phyloP scores from a whole-genome alignment of 2,113 vertebrate genomes.

The Etheostoma spectabile region DNA sequence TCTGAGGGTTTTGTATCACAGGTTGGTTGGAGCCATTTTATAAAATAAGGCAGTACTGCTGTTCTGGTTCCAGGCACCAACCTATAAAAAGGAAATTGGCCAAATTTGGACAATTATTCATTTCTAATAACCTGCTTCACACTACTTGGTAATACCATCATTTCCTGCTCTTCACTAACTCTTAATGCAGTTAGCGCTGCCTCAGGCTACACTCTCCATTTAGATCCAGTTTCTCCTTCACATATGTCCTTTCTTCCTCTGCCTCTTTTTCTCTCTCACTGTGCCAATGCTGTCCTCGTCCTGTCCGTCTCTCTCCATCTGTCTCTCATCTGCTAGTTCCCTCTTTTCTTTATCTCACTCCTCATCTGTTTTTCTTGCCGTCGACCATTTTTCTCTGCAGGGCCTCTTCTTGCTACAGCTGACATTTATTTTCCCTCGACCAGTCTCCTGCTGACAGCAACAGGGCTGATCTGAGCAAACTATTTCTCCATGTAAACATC shows the following conservation, averaged over 20 bases:
- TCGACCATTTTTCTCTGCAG: neutral
- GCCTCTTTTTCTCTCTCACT: neutral
- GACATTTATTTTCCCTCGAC: slow-evolving; percentile 21
- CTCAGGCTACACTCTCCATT: slow-evolving; percentile 40
- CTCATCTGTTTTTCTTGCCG: neutral
- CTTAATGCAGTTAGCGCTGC: slow-evolving; percentile 67
- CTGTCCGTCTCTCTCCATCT: neutral
- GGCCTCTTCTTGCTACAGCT: slow-evolving; percentile 24
- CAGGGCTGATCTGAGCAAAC: slow-evolving; percentile 45
- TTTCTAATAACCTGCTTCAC: slow-evolving; percentile 69
- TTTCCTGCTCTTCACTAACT: slow-evolving; percentile 58
- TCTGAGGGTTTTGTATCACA: neutral
- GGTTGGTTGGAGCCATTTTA: neutral
- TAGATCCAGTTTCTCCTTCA: slow-evolving; percentile 67
- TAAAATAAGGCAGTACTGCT: neutral
- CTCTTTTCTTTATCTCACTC: neutral
- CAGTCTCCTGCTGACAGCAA: slow-evolving; percentile 57
- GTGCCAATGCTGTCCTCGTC: neutral
- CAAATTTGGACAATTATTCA: slow-evolving; percentile 62
- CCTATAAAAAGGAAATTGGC: slow-evolving; percentile 44
- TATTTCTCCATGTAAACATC: slow-evolving; percentile 57
- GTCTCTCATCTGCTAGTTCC: neutral
- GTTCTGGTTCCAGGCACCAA: slow-evolving; percentile 4
- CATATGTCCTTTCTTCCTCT: slow-evolving; percentile 42
- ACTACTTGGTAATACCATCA: slow-evolving; percentile 55